Evolutionary conservation across 2,888 invertebrate species (phyloP), one percentile per base, ranked within the genome.

Genomic region (Caradrina kadenii): DNA sequence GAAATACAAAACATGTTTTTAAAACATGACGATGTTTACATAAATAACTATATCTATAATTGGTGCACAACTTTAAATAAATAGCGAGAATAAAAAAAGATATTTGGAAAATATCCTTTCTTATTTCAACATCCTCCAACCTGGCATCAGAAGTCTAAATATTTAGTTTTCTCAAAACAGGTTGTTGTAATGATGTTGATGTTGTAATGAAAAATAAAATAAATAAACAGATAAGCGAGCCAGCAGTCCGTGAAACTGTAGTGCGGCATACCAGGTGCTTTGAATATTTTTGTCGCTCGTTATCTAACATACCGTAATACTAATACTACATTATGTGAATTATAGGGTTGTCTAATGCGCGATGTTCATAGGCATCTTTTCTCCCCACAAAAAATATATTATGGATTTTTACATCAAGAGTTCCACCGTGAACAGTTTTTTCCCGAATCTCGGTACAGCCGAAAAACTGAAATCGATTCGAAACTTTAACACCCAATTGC

Each of bases 281-380:
- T 53, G 63, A 76, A 81, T 82, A 74, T 78, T 82, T 80, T 76
- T 73, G 73, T 76, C 53, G 42, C 50, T 59, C 19, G 59, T 66
- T 76, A 78, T 77, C 64, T 80, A 48, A 60, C 67, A 62, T 76
- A 72, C 71, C 64, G 55, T 66, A 69, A 75, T 67, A 59, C n/a
- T n/a, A n/a, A n/a, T n/a, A 68, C 66, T 78, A 68, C 66, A 71
- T 78, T 78, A 75, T 75, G 53, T 63, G 45, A 22, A 56, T 26
- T 8, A n/a, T 52, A 80, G 62, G 75, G 78, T 21, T 77, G 67
- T 62, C 48, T 17, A 31, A n/a, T 39, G 2, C 10, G 26, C 26
- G 26, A 26, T 26, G 4, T n/a, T 31, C 2, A 11, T 39, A 7
- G 39, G n/a, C n/a, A n/a, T n/a, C n/a, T n/a, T n/a, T n/a, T n/a